Evolutionary conservation across 2,797 vertebrate species (phyloP).

Genomic region (Semotilus atromaculatus): DNA sequence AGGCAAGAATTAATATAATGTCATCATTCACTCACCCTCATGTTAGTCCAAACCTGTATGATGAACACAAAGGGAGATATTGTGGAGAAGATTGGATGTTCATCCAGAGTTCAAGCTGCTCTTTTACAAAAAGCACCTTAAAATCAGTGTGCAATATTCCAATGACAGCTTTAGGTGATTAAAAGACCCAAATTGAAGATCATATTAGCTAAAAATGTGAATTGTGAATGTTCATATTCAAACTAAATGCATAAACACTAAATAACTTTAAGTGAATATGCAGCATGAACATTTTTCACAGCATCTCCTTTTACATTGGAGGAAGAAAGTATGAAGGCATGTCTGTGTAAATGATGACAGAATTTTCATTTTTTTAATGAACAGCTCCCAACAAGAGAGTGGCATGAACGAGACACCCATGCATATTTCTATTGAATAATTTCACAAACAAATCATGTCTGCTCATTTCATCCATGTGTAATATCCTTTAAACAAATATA

Average conservation of each 20-base stretch:
- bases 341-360: neutral
- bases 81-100: neutral
- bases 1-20: too few relatives aligned
- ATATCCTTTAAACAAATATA: neutral
- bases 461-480: neutral
- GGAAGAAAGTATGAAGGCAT: neutral
- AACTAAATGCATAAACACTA: neutral
- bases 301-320: neutral
- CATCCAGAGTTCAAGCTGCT: neutral
- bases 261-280: neutral
- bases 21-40: neutral
- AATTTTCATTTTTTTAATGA: neutral
- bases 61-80: neutral
- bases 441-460: neutral
- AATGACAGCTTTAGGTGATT: neutral
- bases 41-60: neutral
- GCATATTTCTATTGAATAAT: neutral
- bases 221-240: neutral
- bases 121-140: neutral
- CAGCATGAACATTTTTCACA: neutral
- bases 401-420: neutral
- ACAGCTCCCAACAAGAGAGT: neutral
- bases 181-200: neutral
- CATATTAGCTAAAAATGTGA: neutral
- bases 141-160: neutral